phyloP scores from a whole-genome alignment of 2,797 vertebrate species.

The Streptopelia turtur region DNA sequence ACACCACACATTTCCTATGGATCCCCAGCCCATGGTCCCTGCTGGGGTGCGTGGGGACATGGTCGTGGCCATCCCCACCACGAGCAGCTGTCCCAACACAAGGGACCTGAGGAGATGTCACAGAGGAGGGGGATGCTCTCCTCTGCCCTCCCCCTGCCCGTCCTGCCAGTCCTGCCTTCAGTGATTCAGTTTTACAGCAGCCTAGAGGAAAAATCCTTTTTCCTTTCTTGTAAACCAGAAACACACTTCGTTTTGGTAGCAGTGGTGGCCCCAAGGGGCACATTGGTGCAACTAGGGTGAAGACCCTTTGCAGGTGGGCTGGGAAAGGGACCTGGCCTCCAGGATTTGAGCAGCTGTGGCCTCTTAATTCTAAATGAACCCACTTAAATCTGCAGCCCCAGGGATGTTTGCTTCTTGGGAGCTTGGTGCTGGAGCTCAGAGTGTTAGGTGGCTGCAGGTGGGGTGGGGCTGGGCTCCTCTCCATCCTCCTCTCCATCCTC shows the following conservation, averaged over 20 bases:
- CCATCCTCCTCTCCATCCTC: too few relatives aligned
- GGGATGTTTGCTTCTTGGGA: fast-evolving
- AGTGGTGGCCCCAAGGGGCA: background rate
- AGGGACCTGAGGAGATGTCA: background rate
- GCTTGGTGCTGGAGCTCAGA: fast-evolving
- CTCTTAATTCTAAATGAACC: background rate
- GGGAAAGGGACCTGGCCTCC: background rate
- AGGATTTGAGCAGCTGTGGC: background rate
- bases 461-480: background rate
- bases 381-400: background rate
- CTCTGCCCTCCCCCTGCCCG: background rate
- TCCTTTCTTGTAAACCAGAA: background rate
- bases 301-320: background rate
- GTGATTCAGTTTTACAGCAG: background rate
- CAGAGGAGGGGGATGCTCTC: background rate
- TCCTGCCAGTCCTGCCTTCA: background rate
- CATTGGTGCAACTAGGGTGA: fast-evolving
- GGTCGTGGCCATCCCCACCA: background rate
- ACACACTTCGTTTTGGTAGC: background rate
- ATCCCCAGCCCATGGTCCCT: fast-evolving
- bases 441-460: background rate
- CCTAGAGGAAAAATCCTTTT: background rate
- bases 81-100: fast-evolving
- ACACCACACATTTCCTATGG: background rate
- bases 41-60: background rate